These are phyloP conservation scores for Sesamia nonagrioides DNA, from an alignment of 1,140 invertebrate species.

Conservation along the genomic window DNA sequence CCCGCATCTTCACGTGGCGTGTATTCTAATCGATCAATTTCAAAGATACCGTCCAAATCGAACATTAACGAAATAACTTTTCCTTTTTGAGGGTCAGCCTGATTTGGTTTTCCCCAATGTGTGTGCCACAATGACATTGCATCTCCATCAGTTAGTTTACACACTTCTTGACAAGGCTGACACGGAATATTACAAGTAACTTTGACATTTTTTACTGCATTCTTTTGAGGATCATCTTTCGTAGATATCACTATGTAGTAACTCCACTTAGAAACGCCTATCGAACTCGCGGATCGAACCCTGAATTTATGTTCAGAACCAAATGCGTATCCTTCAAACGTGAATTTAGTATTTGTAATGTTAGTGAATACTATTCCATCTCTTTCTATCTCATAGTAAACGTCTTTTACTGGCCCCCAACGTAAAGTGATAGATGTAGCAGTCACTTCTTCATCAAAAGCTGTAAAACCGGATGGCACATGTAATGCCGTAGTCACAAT, in stretches of 20 bases:
- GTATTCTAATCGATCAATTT: conserved; percentile 72
- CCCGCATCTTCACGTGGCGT: conserved; percentile 69
- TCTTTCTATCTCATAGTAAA: conserved; percentile 79
- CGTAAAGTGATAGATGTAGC: conserved; percentile 60
- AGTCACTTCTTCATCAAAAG: conserved; percentile 53
- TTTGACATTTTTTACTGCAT: conserved; percentile 64
- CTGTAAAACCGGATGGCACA: conserved; percentile 58
- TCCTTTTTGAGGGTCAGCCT: conserved; percentile 54
- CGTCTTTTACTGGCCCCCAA: conserved; percentile 63
- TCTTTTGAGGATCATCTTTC: conserved; percentile 61
- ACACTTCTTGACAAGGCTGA: conserved; percentile 67
- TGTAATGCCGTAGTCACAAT: conserved; percentile 51
- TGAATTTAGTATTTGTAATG: conserved; percentile 62
- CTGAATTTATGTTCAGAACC: conserved; percentile 67
- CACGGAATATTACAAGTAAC: conserved; percentile 73
- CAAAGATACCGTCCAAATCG: conserved; percentile 68
- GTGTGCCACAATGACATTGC: conserved; percentile 71
- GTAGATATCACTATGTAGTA: conserved; percentile 60
- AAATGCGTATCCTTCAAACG: conserved; percentile 66
- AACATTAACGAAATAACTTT: conserved; percentile 64
- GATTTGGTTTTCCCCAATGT: conserved; percentile 59
- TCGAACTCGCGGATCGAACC: conserved; percentile 64
- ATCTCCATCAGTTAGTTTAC: conserved; percentile 66
- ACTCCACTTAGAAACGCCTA: conserved; percentile 73
- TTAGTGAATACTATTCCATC: conserved; percentile 69